These are phyloP conservation scores for Helicoverpa zea DNA, from an alignment of 1,140 invertebrate genomes.

Conservation along the genomic window DNA sequence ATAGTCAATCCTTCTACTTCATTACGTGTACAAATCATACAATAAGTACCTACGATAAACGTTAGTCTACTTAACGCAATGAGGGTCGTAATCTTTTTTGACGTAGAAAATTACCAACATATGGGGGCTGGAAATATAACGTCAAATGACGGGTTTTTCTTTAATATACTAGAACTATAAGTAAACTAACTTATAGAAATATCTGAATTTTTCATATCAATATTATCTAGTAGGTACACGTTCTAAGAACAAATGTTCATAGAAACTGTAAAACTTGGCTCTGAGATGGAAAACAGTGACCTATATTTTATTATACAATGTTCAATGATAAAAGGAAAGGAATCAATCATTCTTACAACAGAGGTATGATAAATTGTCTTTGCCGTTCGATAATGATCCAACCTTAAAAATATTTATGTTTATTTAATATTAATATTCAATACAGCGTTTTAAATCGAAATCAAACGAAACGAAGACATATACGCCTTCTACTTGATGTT, in stretches of 20 bases:
- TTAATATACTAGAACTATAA: not conserved
- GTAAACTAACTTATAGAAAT: too few species aligned
- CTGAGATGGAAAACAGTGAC: conserved; percentile 41
- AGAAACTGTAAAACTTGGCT: conserved; percentile 32
- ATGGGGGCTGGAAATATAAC: not conserved
- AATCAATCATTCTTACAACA: conserved; percentile 54
- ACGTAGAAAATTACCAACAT: conserved; percentile 5
- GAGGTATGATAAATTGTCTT: conserved; percentile 53
- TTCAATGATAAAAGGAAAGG: conserved; percentile 49
- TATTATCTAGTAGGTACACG: not conserved
- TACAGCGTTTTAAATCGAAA: too few species aligned
- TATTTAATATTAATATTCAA: too few species aligned
- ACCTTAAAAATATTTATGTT: not conserved
- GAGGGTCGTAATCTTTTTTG: not conserved
- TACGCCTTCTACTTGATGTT: too few species aligned
- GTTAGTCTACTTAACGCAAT: conserved; percentile 10
- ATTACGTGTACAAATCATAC: not conserved
- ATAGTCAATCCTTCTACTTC: not conserved
- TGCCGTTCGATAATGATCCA: conserved; percentile 5
- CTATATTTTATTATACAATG: conserved; percentile 53
- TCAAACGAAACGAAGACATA: too few species aligned
- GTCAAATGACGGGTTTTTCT: not conserved
- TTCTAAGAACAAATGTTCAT: not conserved
- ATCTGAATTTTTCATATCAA: too few species aligned
- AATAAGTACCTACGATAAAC: conserved; percentile 12